These are phyloP conservation scores for Ciona savignyi DNA, from an alignment of 23 tunicate species.

Conservation along the genomic window DNA sequence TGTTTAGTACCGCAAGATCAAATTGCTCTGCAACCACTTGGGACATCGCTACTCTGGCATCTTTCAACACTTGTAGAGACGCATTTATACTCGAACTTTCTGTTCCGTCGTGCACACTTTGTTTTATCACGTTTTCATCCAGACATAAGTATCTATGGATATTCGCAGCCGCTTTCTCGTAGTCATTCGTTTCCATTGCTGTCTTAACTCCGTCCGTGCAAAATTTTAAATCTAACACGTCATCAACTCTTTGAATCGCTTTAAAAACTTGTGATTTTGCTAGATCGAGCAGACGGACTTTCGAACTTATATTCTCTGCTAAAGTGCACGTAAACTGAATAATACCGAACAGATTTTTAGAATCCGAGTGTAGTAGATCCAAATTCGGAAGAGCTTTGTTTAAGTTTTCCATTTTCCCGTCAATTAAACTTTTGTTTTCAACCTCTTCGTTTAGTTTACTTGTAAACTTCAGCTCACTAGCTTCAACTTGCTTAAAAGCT, in stretches of 20 bases:
- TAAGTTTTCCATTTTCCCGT: constrained; percentile 28
- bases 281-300: constrained; percentile 82
- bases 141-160: constrained; percentile 88
- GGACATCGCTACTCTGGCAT: constrained; percentile 82
- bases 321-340: constrained; percentile 54
- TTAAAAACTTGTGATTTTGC: constrained; percentile 87
- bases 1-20: constrained; percentile 66
- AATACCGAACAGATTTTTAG: constrained; percentile 38
- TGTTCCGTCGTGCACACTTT: constrained; percentile 65
- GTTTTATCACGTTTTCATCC: constrained; percentile 91
- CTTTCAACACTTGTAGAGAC: constrained; percentile 64
- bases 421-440: constrained; percentile 6
- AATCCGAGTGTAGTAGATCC: constrained; percentile 57
- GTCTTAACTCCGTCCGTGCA: constrained; percentile 94
- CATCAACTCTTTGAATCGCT: constrained; percentile 97
- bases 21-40: constrained; percentile 80
- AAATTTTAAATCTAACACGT: constrained; percentile 80
- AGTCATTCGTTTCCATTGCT: constrained; percentile 89
- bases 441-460: constrained; percentile 15
- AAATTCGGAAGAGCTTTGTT: constrained; percentile 25
- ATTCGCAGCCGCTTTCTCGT: constrained; percentile 95
- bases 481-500: constrained; percentile 25
- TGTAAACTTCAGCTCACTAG: constrained; percentile 11
- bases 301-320: constrained; percentile 88
- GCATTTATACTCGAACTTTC: constrained; percentile 93